These are phyloP conservation scores for Chrysotoxum bicinctum DNA, from an alignment of 2,888 invertebrate genomes.

Conservation along the genomic window DNA sequence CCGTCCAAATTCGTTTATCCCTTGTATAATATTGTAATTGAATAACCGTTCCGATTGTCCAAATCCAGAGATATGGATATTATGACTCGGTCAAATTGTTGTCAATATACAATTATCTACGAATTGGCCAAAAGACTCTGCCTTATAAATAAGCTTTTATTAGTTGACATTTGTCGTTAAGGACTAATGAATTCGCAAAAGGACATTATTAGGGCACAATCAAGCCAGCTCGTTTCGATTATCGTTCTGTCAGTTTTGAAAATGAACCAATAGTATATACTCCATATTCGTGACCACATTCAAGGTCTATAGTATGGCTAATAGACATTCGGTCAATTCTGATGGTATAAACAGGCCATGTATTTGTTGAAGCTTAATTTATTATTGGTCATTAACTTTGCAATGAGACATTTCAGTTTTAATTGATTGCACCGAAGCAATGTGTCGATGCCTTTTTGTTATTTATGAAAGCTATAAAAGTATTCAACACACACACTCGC, in stretches of 20 bases:
- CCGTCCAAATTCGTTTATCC: neutral
- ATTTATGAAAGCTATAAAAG: constrained; percentile 52
- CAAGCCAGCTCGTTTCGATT: neutral
- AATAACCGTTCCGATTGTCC: constrained; percentile 5
- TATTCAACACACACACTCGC: constrained; percentile 27
- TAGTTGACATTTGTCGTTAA: constrained; percentile 47
- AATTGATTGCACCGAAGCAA: constrained; percentile 54
- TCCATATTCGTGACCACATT: neutral
- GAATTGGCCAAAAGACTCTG: neutral
- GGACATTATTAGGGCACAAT: constrained; percentile 26
- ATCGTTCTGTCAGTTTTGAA: constrained; percentile 11
- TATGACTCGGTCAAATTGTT: neutral
- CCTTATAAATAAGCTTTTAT: constrained; percentile 62
- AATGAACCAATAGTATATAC: neutral
- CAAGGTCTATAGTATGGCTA: neutral
- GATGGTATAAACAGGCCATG: neutral
- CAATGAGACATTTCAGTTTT: constrained; percentile 68
- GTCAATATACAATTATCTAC: constrained; percentile 11
- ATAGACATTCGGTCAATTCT: neutral
- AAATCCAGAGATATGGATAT: constrained; percentile 9
- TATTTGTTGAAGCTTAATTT: constrained; percentile 10
- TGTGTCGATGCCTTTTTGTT: constrained; percentile 64
- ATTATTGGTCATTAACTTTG: constrained; percentile 60
- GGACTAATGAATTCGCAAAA: constrained; percentile 37
- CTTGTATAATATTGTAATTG: neutral